Evolutionary conservation across 2,888 invertebrate species (phyloP), one percentile per base, ranked within the genome.

Genomic region (Augiades crinisus): DNA sequence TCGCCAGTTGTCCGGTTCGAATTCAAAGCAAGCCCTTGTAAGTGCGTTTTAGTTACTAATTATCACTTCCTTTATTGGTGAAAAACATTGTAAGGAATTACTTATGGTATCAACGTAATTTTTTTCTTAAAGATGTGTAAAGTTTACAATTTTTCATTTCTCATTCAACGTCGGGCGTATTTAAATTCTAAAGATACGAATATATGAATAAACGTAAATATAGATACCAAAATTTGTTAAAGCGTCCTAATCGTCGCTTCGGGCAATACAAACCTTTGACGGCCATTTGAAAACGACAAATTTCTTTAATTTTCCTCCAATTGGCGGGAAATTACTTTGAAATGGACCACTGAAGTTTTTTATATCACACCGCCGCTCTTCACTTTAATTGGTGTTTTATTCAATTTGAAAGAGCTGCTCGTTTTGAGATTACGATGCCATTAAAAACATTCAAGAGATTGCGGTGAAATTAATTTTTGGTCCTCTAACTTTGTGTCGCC

Each of bases 221-320:
- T 31, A 31, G 40, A 47, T 31, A 30, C 38, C 27, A 19, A 40
- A 47, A 19, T 47, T 47, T 21, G 38, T 40, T 47, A 38, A 47
- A 33, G 53, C 59, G 66, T 68, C 65, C 70, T 67, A 67, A 72
- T 72, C 70, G 68, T 65, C 63, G 67, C 61, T 61, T 62, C 57
- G 19, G 34, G 66, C 59, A 31, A 33, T 40, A 47, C 47, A 62
- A 69, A 64, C 56, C 62, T 68, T 67, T 74, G 68, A 70, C 67
- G 71, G 70, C 68, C 65, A 64, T 64, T 63, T 66, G 53, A 70
- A 72, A 70, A 72, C 69, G 68, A 59, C 57, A 65, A 67, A 62
- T 73, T 70, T 73, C 65, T 40, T 47, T 30, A 47, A 47, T 31
- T 47, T 47, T 31, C 69, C 64, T 70, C 72, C 67, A 67, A 67